Base-by-base conservation (phyloP, 92 coral and sea anemone species). In the Zoanthus gigantus region DNA sequence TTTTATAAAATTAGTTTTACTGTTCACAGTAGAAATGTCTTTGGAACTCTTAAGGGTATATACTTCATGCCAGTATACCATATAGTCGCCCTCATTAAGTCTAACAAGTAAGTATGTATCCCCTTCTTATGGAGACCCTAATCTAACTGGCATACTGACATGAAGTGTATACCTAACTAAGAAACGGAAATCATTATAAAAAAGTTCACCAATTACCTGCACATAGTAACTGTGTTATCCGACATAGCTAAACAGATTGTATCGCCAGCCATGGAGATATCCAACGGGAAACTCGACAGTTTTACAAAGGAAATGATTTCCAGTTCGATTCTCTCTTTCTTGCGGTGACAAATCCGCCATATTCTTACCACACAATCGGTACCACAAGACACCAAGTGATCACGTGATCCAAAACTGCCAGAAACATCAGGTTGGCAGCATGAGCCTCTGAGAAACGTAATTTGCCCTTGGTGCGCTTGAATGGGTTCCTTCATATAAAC, bases 401-500 rank as follows among this genome's bases (percentile, higher is more conserved):
- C 96, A 91, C 78, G 93, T 80, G 98, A 58, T 56, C 88, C 98
- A 46, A 95, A 53, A 28, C 87, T 84, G 56, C 87, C 94, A 12
- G 34, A 50, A 56, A 94, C 85, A 52, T 83, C 92, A 52, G 89
- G 34, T 66, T 74, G 74, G 5, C 90, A 86, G 29, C 83, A 71
- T 18, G 99, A 97, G 34, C 93, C 92, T 68, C 92, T 77, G 66
- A 97, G 96, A 37, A 88, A 90, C 6, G 93, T 92, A 37, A 97
- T 92, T 81, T 90, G 92, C 71, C 99, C 98, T 74, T 95, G 96
- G 76, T 97, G 99, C 14, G 98, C 99, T 88, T 95, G 98, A 66
- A 97, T 79, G 73, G 85, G 90, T 13, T 92, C 96, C 77, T 86
- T 90, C 99, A 97, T 97, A 76, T 66, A 52, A 37, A 94, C 91